Evolutionary conservation across 2,113 vertebrate genomes (phyloP), one percentile per base, ranked within the genome.

Genomic region (Mormoops blainvillei): DNA sequence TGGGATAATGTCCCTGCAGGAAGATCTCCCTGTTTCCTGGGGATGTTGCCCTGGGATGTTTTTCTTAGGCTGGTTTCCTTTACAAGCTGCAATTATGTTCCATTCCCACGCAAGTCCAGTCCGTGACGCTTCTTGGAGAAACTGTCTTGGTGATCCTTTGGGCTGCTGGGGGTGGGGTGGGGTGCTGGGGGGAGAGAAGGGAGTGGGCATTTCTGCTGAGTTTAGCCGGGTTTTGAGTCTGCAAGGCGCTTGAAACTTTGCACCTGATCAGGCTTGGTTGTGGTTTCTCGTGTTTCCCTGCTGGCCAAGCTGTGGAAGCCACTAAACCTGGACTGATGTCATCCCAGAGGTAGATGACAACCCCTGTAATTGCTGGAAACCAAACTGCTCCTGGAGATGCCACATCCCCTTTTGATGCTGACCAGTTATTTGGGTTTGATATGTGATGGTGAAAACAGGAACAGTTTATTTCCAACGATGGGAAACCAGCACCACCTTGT

Each of bases 61-160:
- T 82, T 84, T 61, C 95, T 87, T n/a, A 20, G n/a, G 65, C 84
- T 58, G 19, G 87, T 88, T 97, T 98, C 96, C 96, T 96, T 95
- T 70, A 89, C 96, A 96, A 86, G 92, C 78, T 45, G 22, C 31
- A 74, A 19, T 94, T 95, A 50, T 22, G 36, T 82, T 73, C 80
- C n/a, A n/a, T 87, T 94, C 95, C 85, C 45, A 90, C n/a, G 0
- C 77, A 10, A 4, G 43, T 26, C 14, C 43, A 10, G 14, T 45
- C n/a, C 3, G 26, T 20, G 67, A 81, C 1, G 2, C 52, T 96
- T 54, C 56, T 71, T 0, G 1, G 68, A 90, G 71, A 71, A 19
- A 45, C 61, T 13, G 15, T 48, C 50, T 56, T 31, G 43, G n/a
- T 28, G 85, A 65, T 31, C 33, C 6, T 71, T 19, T 15, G 58